phyloP scores from a whole-genome alignment of 2,797 vertebrate species.

The Pipistrellus pipistrellus region DNA sequence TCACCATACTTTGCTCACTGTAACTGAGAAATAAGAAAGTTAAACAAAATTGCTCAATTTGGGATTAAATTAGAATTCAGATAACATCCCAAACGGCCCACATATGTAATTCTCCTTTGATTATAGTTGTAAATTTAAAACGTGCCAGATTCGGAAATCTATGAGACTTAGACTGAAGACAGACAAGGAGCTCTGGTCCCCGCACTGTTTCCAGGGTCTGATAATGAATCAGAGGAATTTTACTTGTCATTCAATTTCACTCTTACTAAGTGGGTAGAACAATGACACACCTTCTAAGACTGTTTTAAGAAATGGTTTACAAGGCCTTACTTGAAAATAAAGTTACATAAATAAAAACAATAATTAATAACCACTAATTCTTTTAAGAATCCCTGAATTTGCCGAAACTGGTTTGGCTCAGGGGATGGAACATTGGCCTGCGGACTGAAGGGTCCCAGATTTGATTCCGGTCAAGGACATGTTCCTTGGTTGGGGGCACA shows the following conservation, averaged over 20 bases:
- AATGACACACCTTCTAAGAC: background rate
- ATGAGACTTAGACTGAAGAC: constrained; percentile 1
- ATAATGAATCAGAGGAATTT: constrained; percentile 36
- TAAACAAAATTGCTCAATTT: constrained; percentile 60
- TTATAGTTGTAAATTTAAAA: constrained; percentile 64
- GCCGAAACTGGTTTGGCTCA: too few relatives aligned
- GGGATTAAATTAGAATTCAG: constrained; percentile 43
- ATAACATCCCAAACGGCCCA: constrained; percentile 17
- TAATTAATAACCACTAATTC: background rate
- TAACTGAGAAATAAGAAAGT: constrained; percentile 34
- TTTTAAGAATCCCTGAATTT: constrained; percentile 47
- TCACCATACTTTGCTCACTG: background rate
- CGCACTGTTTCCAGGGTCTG: background rate
- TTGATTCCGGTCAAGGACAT: too few relatives aligned
- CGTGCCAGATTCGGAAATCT: background rate
- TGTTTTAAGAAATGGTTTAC: constrained; percentile 52
- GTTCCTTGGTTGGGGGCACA: too few relatives aligned
- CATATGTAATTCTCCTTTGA: background rate
- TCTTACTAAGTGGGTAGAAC: constrained; percentile 34
- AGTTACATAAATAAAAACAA: constrained; percentile 48
- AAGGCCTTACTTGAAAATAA: constrained; percentile 55
- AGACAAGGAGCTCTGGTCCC: constrained; percentile 3
- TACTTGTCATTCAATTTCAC: background rate
- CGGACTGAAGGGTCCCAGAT: too few relatives aligned
- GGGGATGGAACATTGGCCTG: too few relatives aligned